A percentile compares a stretch with the other conserved stretches of the same genome.
Conservation (phyloP, 2,888 invertebrate species). For the Calameuta idolon region DNA sequence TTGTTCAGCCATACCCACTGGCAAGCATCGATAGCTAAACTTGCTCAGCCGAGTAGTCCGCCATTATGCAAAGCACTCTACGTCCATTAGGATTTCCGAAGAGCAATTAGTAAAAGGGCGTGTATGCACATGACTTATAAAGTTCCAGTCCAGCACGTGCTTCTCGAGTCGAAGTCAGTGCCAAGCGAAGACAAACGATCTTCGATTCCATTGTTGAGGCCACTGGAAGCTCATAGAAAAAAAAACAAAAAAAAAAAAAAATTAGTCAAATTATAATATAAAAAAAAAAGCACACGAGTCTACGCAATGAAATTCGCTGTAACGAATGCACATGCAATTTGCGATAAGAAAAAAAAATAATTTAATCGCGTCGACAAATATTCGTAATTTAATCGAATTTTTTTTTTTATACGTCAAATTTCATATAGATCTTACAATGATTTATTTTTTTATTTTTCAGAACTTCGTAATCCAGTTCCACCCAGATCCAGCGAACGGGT, state of each 20-base stretch:
- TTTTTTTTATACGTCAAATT: neutral
- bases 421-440: neutral
- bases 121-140: constrained; percentile 1
- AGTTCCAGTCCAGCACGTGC: neutral
- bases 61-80: constrained; percentile 34
- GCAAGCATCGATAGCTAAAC: neutral
- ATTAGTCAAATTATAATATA: neutral
- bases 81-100: constrained; percentile 29
- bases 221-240: neutral
- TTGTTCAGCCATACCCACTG: neutral
- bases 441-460: constrained; percentile 46
- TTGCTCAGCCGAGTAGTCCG: neutral
- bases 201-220: neutral
- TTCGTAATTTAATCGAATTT: neutral
- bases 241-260: too few relatives aligned
- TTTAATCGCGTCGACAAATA: neutral
- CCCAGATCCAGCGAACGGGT: constrained; percentile 65
- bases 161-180: neutral
- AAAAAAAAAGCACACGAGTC: neutral
- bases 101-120: constrained; percentile 24
- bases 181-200: neutral
- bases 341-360: too few relatives aligned
- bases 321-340: neutral
- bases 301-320: neutral
- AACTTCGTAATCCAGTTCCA: constrained; percentile 60